Evolutionary conservation across 2,113 vertebrate species (phyloP).

Genomic region (Phylloscopus trochiloides): DNA sequence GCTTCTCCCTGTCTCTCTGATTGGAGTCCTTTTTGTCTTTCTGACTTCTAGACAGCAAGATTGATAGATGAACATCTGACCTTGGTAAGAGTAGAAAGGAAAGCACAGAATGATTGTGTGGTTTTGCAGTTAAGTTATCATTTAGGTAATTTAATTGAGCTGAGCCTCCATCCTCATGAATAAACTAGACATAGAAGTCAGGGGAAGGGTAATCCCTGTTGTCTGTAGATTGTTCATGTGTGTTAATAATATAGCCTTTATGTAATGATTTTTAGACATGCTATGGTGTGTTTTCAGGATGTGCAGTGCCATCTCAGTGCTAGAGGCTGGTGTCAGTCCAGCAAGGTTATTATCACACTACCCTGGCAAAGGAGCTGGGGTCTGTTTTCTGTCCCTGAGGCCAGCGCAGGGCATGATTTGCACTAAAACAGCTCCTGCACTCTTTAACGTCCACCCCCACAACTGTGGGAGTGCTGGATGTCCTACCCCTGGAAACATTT

Average conservation of each 20-base stretch:
- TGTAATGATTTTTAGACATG: neutral
- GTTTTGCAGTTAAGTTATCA: neutral
- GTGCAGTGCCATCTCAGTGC: neutral
- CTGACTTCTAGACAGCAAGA: neutral
- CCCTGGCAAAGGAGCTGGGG: neutral
- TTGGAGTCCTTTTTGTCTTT: neutral
- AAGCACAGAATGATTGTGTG: neutral
- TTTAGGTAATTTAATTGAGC: neutral
- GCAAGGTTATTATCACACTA: rapidly evolving
- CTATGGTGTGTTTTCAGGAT: neutral
- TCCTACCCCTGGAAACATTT: neutral
- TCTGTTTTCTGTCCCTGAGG: neutral
- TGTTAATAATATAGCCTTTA: neutral
- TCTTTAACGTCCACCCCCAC: too few species aligned
- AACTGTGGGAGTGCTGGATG: neutral
- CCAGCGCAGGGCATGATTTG: neutral
- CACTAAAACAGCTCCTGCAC: neutral
- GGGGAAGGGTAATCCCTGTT: neutral
- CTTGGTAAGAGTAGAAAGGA: neutral
- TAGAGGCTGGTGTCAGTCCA: neutral
- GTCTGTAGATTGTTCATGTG: neutral
- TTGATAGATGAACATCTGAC: neutral
- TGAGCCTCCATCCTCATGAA: neutral
- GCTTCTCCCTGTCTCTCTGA: neutral
- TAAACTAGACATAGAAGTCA: neutral